A percentile compares a stretch with the other conserved stretches of the same genome.
These are phyloP conservation scores for Palythoa grandiflora DNA, from an alignment of 92 coral and sea anemone species.

Conservation along the genomic window DNA sequence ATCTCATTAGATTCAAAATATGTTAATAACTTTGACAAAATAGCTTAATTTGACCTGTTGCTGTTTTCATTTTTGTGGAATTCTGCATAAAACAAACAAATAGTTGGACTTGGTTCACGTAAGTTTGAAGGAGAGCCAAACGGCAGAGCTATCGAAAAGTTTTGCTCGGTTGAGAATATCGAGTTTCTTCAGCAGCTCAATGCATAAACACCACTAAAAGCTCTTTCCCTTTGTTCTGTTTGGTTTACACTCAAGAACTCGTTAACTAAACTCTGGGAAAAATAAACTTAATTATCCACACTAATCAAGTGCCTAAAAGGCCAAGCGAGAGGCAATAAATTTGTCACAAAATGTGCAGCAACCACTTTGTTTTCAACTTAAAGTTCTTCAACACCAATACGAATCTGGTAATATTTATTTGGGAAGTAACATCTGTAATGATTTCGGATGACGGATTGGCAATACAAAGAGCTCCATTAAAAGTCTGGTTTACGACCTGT, in stretches of 20 bases:
- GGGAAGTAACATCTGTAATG: constrained; percentile 3
- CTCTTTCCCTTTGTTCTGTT: constrained; percentile 26
- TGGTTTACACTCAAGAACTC: constrained; percentile 44
- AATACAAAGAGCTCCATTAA: constrained; percentile 4
- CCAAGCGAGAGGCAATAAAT: not conserved
- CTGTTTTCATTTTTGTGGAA: not conserved
- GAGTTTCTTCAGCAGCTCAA: not conserved
- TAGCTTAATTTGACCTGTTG: constrained; percentile 15
- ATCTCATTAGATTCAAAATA: constrained; percentile 26
- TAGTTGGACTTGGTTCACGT: not conserved
- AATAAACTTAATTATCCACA: not conserved
- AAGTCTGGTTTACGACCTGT: not conserved
- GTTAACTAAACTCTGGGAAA: constrained; percentile 19
- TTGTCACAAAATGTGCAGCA: constrained; percentile 9
- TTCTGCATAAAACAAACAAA: not conserved
- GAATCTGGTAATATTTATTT: not conserved
- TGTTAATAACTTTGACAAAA: not conserved
- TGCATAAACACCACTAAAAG: constrained; percentile 32
- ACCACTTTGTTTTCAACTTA: not conserved
- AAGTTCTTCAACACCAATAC: not conserved
- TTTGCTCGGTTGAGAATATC: constrained; percentile 5
- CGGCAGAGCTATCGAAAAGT: constrained; percentile 20
- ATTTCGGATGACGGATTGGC: constrained; percentile 19
- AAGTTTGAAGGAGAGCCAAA: not conserved
- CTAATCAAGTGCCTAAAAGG: constrained; percentile 1